Percentiles rank a stretch among this genome's conserved stretches.
These are phyloP conservation scores for Penaeus indicus DNA, from an alignment of 1,140 invertebrate genomes.

Conservation along the genomic window DNA sequence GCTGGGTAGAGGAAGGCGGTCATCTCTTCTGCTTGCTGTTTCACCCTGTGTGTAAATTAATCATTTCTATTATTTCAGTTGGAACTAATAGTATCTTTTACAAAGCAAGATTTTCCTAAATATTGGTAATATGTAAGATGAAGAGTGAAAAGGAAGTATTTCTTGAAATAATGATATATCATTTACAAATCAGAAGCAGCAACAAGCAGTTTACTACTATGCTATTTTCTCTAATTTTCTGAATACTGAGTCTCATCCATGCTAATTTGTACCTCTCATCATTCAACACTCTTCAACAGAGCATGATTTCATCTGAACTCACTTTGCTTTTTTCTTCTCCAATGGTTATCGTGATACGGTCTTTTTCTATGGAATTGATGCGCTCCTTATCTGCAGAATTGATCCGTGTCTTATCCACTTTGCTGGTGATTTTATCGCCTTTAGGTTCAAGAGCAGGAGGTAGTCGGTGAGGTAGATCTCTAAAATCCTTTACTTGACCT, in stretches of 20 bases:
- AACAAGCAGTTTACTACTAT: no score
- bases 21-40: slow-evolving; percentile 45
- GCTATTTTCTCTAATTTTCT: no score
- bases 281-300: no score
- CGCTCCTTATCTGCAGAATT: slow-evolving; percentile 34
- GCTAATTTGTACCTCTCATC: no score
- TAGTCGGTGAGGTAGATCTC: slow-evolving; percentile 51
- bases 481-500: slow-evolving; percentile 52
- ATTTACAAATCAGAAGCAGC: no score
- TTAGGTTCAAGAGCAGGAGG: slow-evolving; percentile 54
- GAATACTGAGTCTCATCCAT: no score
- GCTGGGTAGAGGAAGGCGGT: slow-evolving; percentile 41
- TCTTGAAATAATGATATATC: no score
- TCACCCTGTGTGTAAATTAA: slow-evolving; percentile 18
- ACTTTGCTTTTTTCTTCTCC: not conserved
- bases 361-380: slow-evolving; percentile 1
- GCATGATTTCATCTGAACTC: not conserved
- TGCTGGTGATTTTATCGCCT: slow-evolving; percentile 46
- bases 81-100: no score
- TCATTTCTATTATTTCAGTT: not conserved
- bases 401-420: slow-evolving; percentile 49
- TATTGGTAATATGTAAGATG: no score
- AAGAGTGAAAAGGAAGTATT: no score
- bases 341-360: not conserved
- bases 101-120: no score